Base-by-base conservation (phyloP, 2,888 invertebrate genomes). In the Cylindroiulus punctatus region DNA sequence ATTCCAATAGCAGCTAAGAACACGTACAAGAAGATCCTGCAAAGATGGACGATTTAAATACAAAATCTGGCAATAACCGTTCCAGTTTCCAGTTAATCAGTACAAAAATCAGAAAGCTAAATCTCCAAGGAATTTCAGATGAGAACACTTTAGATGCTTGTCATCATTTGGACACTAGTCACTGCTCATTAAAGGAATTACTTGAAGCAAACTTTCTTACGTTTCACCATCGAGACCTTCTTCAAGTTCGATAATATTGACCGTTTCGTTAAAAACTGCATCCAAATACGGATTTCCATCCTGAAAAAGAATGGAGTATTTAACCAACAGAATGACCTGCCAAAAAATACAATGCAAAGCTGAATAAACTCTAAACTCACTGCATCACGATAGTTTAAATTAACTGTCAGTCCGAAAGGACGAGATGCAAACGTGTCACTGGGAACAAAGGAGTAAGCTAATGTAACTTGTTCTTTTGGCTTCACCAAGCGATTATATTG, bases 211-310 rank as follows among this genome's bases (percentile, higher is more conserved):
- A n/a, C 1, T 12, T 83, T 88, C 91, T 89, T 89, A 91, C 32
- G 98, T 99, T 93, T 99, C 99, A 32, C 98, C 98, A 91, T 99
- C 99, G 87, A 99, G 93, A 86, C 98, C 98, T 91, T 98, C 98
- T 89, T 99, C 98, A 76, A 99, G 93, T 92, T 99, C 99, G 4
- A 97, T 94, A 87, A 99, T 96, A 91, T 96, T 96, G 44, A 99
- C 93, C 0, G 99, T 99, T 92, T 99, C 98, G 91, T 99, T 99
- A 93, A 96, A 99, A 3, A 99, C 97, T 81, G 98, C 96, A 91
- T 97, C 97, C 91, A 95, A 93, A 91, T 92, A 94, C 87, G 92
- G 90, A 88, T 93, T 92, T 30, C 95, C 95, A 88, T 93, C 93
- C 94, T 93, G 90, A 88, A 36, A 36, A 36, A 36, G 36, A 36